These are phyloP conservation scores for Tyto alba DNA, from an alignment of 2,113 vertebrate species.

Conservation along the genomic window DNA sequence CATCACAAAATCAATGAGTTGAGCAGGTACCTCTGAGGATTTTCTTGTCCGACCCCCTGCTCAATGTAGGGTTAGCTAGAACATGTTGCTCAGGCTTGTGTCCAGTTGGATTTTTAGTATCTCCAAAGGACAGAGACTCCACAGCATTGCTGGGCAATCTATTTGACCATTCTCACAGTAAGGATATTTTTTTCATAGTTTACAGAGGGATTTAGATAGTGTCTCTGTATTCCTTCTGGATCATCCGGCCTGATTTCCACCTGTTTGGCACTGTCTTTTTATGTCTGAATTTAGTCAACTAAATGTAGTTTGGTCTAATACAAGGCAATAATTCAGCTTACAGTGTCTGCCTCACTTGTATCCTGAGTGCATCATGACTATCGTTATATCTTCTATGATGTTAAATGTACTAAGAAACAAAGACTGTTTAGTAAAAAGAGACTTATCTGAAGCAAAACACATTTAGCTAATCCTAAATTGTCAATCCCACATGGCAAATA, in stretches of 20 bases:
- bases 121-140: not conserved
- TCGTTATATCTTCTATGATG: not conserved
- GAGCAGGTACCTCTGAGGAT: not conserved
- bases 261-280: not conserved
- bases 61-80: not conserved
- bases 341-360: not conserved
- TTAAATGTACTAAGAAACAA: not conserved
- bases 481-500: not conserved
- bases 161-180: not conserved
- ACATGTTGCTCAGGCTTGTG: not conserved
- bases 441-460: not conserved
- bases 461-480: not conserved
- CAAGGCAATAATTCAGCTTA: not conserved
- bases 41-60: fast-evolving
- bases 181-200: not conserved
- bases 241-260: not conserved
- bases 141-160: not conserved
- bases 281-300: not conserved
- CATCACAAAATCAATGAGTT: not conserved
- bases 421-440: not conserved
- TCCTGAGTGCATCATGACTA: not conserved
- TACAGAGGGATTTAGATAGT: not conserved
- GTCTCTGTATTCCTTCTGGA: not conserved
- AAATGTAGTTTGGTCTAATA: not conserved
- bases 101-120: not conserved